Evolutionary conservation across 1,140 invertebrate genomes (phyloP), one percentile per base, ranked within the genome.

Genomic region (Triops longicaudatus): DNA sequence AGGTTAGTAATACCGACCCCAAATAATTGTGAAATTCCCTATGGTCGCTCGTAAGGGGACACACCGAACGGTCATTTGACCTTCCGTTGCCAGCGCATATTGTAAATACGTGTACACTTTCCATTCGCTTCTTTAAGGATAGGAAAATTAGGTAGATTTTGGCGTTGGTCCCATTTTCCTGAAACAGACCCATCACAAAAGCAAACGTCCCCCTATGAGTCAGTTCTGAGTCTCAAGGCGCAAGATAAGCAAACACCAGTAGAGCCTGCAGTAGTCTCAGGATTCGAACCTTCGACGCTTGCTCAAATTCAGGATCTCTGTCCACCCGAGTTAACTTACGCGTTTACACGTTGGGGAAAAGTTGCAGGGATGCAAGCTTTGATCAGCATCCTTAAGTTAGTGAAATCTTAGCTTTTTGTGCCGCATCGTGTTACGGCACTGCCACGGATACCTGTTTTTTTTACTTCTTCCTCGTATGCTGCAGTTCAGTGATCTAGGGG

Each of bases 131-230:
- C 22, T 22, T 63, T 14, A 63, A 63, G 50, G 50, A 63, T 63
- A 63, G 3, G 50, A 63, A 37, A 63, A 63, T 63, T 63, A 22
- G n/a, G 22, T 63, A 14, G 50, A 22, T 63, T 63, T 63, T 63
- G 50, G 50, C 50, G 6, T 63, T 10, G 10, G 14, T 63, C 50
- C 50, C 50, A 63, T 63, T 63, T 63, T 63, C 50, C 22, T 63
- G 14, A 63, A 63, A 63, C 50, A 63, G 44, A 63, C 17, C 50
- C 50, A 63, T 63, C 50, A 63, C 50, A 63, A 63, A 63, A 63
- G 50, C 50, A 63, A 63, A 63, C 50, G 50, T 63, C 50, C 22
- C 50, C 50, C 50, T 37, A 22, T 63, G 50, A 63, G 50, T 63
- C 50, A 63, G 50, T 17, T 63, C 50, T 6, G 50, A 63, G 50